Base-by-base conservation (phyloP, 2,888 invertebrate genomes). In the Dryococelus australis region DNA sequence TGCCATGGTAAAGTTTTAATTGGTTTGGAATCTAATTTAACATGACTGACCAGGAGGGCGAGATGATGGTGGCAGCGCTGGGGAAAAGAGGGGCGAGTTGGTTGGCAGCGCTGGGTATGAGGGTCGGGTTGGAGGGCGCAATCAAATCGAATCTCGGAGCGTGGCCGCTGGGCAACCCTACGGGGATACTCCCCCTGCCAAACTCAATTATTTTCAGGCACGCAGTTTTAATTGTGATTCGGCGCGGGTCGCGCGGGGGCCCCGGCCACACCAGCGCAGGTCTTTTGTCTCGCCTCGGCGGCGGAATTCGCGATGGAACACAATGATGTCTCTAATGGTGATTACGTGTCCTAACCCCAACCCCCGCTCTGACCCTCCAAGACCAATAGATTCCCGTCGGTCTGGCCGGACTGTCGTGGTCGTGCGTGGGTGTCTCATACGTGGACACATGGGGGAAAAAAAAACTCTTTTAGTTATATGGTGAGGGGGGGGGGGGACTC, bases 11-110 rank as follows among this genome's bases (percentile, higher is more conserved):
- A 88, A 88, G 87, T 88, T 88, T 88, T 88, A 88, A 88, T 88
- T 88, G 88, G 88, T 87, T 88, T 85, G 85, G 87, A 88, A 88
- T 87, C 88, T 88, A 88, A 88, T 88, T 88, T 88, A 88, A 88
- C 88, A 88, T 88, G 88, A 88, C 88, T 88, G 88, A 88, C 88
- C 88, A 87, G 88, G 83, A 24, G 35, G 28, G 16, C 13, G 27
- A 43, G 83, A 43, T 81, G 35, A 35, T 27, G 81, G 28, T 35
- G 83, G 83, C 13, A 43, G 83, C 27, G 83, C 65, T 16, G 28
- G 28, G 83, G n/a, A 83, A 20, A 24, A 43, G 43, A 9, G 83
- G n/a, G 86, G 86, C 28, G 86, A 65, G 35, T 80, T 84, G 51
- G 85, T 85, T 43, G 85, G 81, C 16, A 43, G 87, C 28, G 43